Base-by-base conservation (phyloP, 2,888 invertebrate genomes). In the Mantis religiosa region DNA sequence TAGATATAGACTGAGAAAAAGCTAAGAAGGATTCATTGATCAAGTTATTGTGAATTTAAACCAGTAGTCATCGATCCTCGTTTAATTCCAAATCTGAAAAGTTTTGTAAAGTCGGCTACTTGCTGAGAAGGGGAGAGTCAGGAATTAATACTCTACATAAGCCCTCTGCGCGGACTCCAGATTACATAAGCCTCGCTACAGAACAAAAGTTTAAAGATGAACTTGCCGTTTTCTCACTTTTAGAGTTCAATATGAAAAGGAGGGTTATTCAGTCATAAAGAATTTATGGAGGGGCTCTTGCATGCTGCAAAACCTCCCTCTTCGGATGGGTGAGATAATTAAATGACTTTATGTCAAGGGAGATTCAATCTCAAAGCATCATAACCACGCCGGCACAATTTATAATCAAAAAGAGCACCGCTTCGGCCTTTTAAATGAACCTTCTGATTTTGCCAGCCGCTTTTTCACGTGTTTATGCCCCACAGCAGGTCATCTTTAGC, bases 21-120 rank as follows among this genome's bases (percentile, higher is more conserved):
- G 54, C 54, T 71, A 25, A 71, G 25, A 25, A 71, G 54, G 20
- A 71, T 71, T 71, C 82, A 87, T 87, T 71, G 54, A 71, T 71
- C 20, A 71, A 71, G 54, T 87, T 87, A 87, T 87, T 87, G n/a
- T 30, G 34, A 81, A 87, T 87, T 71, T 86, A 86, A 86, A 71
- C 86, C 81, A 27, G 25, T 86, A 28, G 9, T 25, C 82, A 87
- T 87, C 87, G 87, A 87, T 87, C 87, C 54, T 14, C 54, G 87
- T 87, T 82, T 82, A 87, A 87, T 87, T 82, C 87, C 30, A 34
- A 87, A 87, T 87, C 87, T 87, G 34, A 34, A 81, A 87, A 87
- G 87, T 87, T 87, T 82, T 3, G 54, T 87, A 87, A 87, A 87
- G 82, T 82, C 34, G 87, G 82, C 81, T 87, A 82, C 87, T 87